Evolutionary conservation across 2,888 invertebrate species (phyloP).

Genomic region (Drosophila mercatorum): DNA sequence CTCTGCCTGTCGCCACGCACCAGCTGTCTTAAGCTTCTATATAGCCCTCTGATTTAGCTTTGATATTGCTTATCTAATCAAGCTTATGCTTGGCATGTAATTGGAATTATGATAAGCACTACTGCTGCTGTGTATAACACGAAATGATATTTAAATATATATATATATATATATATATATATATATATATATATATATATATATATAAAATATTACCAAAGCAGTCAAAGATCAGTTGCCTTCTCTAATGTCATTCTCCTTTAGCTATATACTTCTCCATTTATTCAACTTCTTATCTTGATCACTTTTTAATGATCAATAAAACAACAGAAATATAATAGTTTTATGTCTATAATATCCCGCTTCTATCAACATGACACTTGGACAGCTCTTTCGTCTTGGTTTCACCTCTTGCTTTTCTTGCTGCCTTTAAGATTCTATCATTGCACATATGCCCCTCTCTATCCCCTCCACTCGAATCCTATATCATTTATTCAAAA

Average conservation of each 20-base stretch:
- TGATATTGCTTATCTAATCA: constrained; percentile 12
- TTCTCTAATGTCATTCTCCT: neutral
- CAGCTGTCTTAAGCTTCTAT: neutral
- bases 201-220: neutral
- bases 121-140: neutral
- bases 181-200: neutral
- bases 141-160: too few species aligned
- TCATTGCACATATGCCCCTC: neutral
- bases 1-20: neutral
- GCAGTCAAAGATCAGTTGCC: neutral
- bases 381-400: neutral
- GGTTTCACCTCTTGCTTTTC: neutral
- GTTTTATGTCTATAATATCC: neutral
- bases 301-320: neutral
- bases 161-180: neutral
- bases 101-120: neutral
- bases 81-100: neutral
- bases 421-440: neutral
- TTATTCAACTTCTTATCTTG: neutral
- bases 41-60: too few species aligned
- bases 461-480: neutral
- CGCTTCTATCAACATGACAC: too few species aligned
- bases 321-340: neutral
- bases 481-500: constrained; percentile 1
- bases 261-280: too few species aligned